A percentile compares a stretch with the other conserved stretches of the same genome.
These are phyloP conservation scores for Calephelis virginiensis DNA, from an alignment of 1,140 invertebrate genomes.

Conservation along the genomic window DNA sequence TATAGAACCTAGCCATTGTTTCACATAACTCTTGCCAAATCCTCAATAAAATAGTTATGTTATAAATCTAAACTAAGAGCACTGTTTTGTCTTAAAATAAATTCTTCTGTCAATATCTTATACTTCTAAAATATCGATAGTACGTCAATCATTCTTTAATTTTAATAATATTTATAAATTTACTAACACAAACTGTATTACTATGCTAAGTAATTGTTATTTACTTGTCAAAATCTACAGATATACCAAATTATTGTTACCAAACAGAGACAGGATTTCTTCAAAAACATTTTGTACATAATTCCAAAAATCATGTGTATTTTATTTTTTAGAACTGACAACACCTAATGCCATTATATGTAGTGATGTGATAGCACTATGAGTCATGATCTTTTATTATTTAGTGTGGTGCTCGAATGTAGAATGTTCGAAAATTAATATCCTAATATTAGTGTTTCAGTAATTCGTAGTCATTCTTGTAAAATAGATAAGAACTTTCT, in stretches of 20 bases:
- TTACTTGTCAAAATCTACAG: constrained; percentile 28
- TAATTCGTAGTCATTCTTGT: constrained; percentile 3
- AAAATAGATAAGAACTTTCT: constrained; percentile 2
- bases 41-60: neutral
- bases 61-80: neutral
- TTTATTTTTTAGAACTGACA: neutral
- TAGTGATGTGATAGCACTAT: constrained; percentile 10
- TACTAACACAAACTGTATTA: neutral
- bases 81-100: too few relatives aligned
- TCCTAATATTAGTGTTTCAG: neutral
- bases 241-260: constrained; percentile 56
- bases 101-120: too few relatives aligned
- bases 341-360: constrained; percentile 5
- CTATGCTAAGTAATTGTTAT: constrained; percentile 20
- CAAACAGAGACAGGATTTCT: constrained; percentile 22
- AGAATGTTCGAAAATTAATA: neutral
- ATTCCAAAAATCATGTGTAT: constrained; percentile 1
- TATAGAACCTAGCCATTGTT: neutral
- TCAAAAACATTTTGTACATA: constrained; percentile 17
- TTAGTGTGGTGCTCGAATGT: constrained; percentile 7
- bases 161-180: neutral
- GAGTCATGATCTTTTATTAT: constrained; percentile 9
- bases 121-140: too few relatives aligned
- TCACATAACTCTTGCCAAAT: constrained; percentile 1
- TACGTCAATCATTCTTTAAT: too few relatives aligned